Evolutionary conservation across 2,888 invertebrate genomes (phyloP).

Genomic region (Petrolisthes cinctipes): DNA sequence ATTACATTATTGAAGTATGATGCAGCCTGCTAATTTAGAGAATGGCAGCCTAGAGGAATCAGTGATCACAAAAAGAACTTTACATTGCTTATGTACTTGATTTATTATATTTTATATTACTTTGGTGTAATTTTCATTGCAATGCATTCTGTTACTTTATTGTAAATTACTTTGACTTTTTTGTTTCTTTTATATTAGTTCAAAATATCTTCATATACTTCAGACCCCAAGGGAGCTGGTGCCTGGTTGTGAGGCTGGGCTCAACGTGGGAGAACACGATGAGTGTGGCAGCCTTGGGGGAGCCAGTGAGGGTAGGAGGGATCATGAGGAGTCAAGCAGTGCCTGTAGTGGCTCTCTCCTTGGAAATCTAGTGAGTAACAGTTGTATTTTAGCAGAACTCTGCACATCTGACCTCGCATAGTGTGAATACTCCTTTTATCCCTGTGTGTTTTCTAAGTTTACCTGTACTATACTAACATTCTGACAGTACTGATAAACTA

Average conservation of each 20-base stretch:
- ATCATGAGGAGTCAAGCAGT: slow-evolving; percentile 52
- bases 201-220: not conserved
- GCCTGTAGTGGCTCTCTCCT: slow-evolving; percentile 56
- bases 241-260: slow-evolving; percentile 6
- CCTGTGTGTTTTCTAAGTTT: too few species aligned
- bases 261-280: slow-evolving; percentile 37
- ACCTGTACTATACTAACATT: too few species aligned
- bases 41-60: too few species aligned
- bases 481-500: too few species aligned
- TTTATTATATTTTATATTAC: not conserved
- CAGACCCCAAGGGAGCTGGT: not conserved
- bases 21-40: too few species aligned
- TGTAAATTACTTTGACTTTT: not conserved
- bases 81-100: not conserved
- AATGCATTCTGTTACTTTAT: not conserved
- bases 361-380: slow-evolving; percentile 54
- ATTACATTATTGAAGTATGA: too few species aligned
- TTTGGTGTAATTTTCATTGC: not conserved
- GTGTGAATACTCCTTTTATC: too few species aligned
- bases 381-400: too few species aligned
- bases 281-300: slow-evolving; percentile 40
- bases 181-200: not conserved
- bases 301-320: slow-evolving; percentile 36
- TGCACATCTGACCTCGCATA: too few species aligned
- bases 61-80: too few species aligned